A percentile compares a stretch with the other conserved stretches of the same genome.
Conservation (phyloP, 1,140 invertebrate species). For the Drosophila obscura region DNA sequence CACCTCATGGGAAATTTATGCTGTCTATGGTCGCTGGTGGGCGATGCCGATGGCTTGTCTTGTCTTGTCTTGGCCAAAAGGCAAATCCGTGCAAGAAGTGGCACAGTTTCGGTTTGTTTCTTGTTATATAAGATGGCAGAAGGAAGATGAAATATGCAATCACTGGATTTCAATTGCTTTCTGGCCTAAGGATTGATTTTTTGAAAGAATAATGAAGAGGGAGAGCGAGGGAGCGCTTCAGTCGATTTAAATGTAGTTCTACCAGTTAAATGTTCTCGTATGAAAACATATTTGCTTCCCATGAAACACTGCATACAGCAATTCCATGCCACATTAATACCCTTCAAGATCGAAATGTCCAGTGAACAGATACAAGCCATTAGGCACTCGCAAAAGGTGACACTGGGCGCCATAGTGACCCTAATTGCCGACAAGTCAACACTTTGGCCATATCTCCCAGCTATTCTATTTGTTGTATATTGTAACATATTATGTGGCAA, state of each 20-base stretch:
- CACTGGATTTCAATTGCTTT: too few relatives aligned
- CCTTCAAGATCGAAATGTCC: conserved; percentile 26
- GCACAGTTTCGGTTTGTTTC: conserved; percentile 10
- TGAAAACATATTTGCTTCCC: too few relatives aligned
- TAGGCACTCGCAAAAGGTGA: conserved; percentile 28
- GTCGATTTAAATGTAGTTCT: too few relatives aligned
- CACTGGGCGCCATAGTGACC: conserved; percentile 57
- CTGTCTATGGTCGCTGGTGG: conserved; percentile 21
- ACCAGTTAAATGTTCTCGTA: too few relatives aligned
- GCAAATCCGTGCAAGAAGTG: conserved; percentile 5
- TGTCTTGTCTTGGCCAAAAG: conserved; percentile 23
- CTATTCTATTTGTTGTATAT: conserved; percentile 62
- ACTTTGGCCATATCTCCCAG: conserved; percentile 65
- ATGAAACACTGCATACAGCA: too few relatives aligned
- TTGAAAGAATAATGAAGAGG: too few relatives aligned
- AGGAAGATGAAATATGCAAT: conserved; percentile 1
- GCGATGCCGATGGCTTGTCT: conserved; percentile 35
- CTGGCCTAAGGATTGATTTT: too few relatives aligned
- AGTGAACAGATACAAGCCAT: conserved; percentile 23
- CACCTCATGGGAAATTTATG: conserved; percentile 31
- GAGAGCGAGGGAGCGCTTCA: too few relatives aligned
- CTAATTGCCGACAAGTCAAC: conserved; percentile 76
- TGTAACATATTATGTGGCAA: conserved; percentile 35
- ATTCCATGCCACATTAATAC: conserved; percentile 8
- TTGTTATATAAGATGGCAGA: conserved; percentile 24